Evolutionary conservation across 2,888 invertebrate species (phyloP), one percentile per base, ranked within the genome.

Genomic region (Drosophila paucipuncta): DNA sequence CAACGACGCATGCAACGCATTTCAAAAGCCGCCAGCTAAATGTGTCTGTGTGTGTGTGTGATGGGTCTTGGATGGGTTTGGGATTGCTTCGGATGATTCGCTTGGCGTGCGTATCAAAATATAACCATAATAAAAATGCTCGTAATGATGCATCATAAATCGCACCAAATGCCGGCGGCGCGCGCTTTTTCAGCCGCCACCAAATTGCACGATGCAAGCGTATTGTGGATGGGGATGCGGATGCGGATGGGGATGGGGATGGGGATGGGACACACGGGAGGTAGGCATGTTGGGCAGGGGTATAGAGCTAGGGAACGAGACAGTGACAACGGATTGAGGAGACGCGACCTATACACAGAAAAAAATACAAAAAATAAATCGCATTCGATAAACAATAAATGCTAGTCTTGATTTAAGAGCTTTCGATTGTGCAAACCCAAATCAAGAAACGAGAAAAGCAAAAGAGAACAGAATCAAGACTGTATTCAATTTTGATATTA

Each of bases 91-190:
- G 64, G 68, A 57, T 68, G 76, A 62, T 78, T 62, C 68, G 73
- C 73, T 70, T 83, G 85, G 78, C 75, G 61, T 83, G 84, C 86
- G 79, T 86, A 86, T 86, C 86, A 82, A 86, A 83, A 83, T 82
- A 86, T 80, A 85, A 73, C 59, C 78, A 82, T 89, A 89, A 84
- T 89, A 89, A 86, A 86, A 85, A 76, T 73, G 81, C 74, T 78
- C 71, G 70, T 86, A 89, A 86, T 86, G 86, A 86, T 84, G 86
- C 89, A 82, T 89, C 86, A 86, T 89, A 86, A 86, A 86, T 86
- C 85, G 86, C 79, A 35, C 47, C 76, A 71, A 82, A 82, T 73
- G 78, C 76, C 83, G 65, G 43, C 68, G 83, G 83, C 83, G 66
- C 61, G 82, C 69, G 68, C 68, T 47, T 58, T 73, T 76, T 57